phyloP scores from a whole-genome alignment of 1,140 invertebrate species.

The Zaprionus tsacasi region DNA sequence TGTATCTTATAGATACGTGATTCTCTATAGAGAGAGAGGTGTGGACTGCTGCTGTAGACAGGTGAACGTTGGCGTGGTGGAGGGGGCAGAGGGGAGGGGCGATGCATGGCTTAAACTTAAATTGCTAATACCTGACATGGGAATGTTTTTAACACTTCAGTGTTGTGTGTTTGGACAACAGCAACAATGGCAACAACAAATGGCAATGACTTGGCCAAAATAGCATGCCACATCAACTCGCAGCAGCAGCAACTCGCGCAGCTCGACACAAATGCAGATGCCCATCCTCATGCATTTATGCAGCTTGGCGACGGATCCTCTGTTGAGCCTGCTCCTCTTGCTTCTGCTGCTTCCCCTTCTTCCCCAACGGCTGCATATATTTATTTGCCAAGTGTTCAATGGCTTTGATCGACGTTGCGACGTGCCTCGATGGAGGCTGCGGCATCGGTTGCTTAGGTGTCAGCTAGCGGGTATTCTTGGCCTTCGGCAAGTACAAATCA shows the following conservation, averaged over 20 bases:
- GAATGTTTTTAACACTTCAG: slow-evolving; percentile 81
- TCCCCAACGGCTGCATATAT: slow-evolving; percentile 72
- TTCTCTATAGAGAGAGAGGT: slow-evolving; percentile 2
- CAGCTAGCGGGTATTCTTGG: slow-evolving; percentile 55
- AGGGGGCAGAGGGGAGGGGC: not conserved
- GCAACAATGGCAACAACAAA: slow-evolving; percentile 74
- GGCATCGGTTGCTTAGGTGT: slow-evolving; percentile 48
- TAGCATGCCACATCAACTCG: slow-evolving; percentile 42
- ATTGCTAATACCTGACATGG: slow-evolving; percentile 82
- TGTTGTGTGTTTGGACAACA: slow-evolving; percentile 79
- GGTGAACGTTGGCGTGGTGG: not conserved
- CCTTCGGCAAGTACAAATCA: slow-evolving; percentile 42
- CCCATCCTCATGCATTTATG: slow-evolving; percentile 76
- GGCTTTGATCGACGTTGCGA: slow-evolving; percentile 79
- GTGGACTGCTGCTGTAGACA: slow-evolving; percentile 2
- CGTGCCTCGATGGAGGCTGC: slow-evolving; percentile 51
- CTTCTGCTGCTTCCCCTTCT: not conserved
- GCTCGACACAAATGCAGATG: slow-evolving; percentile 72
- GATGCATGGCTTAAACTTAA: slow-evolving; percentile 50
- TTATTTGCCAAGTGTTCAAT: slow-evolving; percentile 73
- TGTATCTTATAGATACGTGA: slow-evolving; percentile 9
- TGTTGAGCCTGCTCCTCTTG: slow-evolving; percentile 19
- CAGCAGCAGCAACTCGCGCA: not conserved
- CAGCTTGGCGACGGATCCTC: slow-evolving; percentile 68
- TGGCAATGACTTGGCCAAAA: slow-evolving; percentile 78